A percentile compares a stretch with the other conserved stretches of the same genome.
These are phyloP conservation scores for Trematomus loennbergii DNA, from an alignment of 2,113 vertebrate genomes.

Conservation along the genomic window DNA sequence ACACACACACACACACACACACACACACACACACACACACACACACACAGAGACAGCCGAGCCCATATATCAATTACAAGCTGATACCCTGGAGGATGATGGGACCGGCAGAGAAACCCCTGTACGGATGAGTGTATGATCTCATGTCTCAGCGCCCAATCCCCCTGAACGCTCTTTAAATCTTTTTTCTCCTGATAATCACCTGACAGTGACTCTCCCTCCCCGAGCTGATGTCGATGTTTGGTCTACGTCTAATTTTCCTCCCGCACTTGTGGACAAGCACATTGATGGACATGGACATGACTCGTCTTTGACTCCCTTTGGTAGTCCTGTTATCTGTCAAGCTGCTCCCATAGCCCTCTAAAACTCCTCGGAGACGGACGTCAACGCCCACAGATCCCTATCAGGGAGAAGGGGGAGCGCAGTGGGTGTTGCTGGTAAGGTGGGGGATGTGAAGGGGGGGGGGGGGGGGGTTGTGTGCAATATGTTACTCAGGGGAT, in stretches of 20 bases:
- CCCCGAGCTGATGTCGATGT: constrained; percentile 36
- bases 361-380: constrained; percentile 50
- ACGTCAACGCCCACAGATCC: constrained; percentile 57
- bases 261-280: not conserved
- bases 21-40: constrained; percentile 56
- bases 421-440: not conserved
- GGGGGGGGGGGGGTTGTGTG: constrained; percentile 57
- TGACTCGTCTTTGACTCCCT: constrained; percentile 47
- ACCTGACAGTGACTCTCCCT: constrained; percentile 27
- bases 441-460: not conserved
- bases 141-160: constrained; percentile 18
- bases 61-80: constrained; percentile 82
- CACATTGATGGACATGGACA: constrained; percentile 50
- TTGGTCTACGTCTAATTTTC: constrained; percentile 25
- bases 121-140: constrained; percentile 24
- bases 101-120: constrained; percentile 52
- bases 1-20: constrained; percentile 26
- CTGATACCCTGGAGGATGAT: constrained; percentile 75
- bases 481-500: constrained; percentile 66
- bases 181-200: constrained; percentile 20
- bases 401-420: constrained; percentile 40
- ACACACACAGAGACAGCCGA: constrained; percentile 66
- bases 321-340: constrained; percentile 59
- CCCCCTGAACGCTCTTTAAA: constrained; percentile 5
- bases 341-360: constrained; percentile 39